Evolutionary conservation across 2,888 invertebrate species (phyloP), one percentile per base, ranked within the genome.

Genomic region (Callinectes sapidus): DNA sequence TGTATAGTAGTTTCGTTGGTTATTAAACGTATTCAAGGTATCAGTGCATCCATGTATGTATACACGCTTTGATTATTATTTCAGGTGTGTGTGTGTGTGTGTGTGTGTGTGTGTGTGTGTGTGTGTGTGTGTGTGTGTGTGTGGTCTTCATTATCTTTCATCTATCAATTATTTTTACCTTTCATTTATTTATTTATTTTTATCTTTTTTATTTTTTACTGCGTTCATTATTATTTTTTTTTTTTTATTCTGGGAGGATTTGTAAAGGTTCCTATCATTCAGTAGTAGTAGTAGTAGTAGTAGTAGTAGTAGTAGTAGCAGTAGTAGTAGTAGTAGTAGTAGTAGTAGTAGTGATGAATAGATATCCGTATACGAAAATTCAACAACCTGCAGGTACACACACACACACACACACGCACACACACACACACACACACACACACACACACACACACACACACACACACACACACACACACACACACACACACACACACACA

Each of bases 381-480:
- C 2, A 71, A 71, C 5, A 66, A 6, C 66, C 6, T n/a, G 18
- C 55, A 61, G 8, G 28, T 28, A 28, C 28, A 71, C 71, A 71
- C 71, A 71, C 71, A 71, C 71, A 28, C 71, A 71, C 28, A 66
- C 66, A 66, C 66, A 66, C 66, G n/a, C 66, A 66, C 66, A 66
- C 55, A 61, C 61, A 61, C 61, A 61, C 61, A 61, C 61, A 61
- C 61, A 61, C 61, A 61, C 61, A 61, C 61, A 61, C 61, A 61
- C 61, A 61, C 61, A 61, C 61, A 61, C 61, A 61, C 61, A 61
- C 61, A 61, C 61, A 61, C 61, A 61, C 61, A 61, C 18, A 71
- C 71, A 71, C 71, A 71, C 71, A 71, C 71, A 71, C 71, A 71
- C 71, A 71, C 71, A 71, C 71, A 71, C 71, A 71, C 71, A 71